Percentiles rank a stretch among this genome's conserved stretches.
These are phyloP conservation scores for Silurus meridionalis DNA, from an alignment of 2,113 vertebrate genomes.

Conservation along the genomic window DNA sequence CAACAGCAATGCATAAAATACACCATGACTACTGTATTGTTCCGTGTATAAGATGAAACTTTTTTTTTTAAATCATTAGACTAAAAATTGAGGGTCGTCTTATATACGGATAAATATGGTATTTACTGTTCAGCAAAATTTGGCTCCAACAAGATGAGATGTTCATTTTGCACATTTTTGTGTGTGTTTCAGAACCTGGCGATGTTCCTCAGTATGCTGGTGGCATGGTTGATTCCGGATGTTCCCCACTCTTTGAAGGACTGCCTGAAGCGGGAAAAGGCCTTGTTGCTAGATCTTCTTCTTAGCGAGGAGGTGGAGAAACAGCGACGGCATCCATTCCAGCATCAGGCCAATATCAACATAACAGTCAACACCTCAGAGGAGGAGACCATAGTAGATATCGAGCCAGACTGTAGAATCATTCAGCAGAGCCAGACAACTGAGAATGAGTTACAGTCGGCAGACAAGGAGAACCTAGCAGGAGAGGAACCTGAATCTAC, in stretches of 20 bases:
- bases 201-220: conserved; percentile 93
- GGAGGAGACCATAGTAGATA: conserved; percentile 39
- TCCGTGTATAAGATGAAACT: no score
- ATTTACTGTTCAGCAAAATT: not conserved
- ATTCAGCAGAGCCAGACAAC: conserved; percentile 42
- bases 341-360: conserved; percentile 26
- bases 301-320: conserved; percentile 86
- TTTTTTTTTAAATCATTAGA: no score
- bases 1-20: not conserved
- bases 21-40: not conserved
- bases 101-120: no score
- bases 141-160: not conserved
- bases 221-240: conserved; percentile 96
- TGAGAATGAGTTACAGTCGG: conserved; percentile 17
- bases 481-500: conserved; percentile 22
- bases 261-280: conserved; percentile 91
- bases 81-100: no score
- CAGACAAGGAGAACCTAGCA: conserved; percentile 40
- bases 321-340: conserved; percentile 44
- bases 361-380: conserved; percentile 59
- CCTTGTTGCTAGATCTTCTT: conserved; percentile 86
- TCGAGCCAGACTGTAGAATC: conserved; percentile 36
- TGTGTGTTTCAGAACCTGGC: conserved; percentile 83
- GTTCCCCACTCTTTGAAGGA: conserved; percentile 91
- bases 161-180: conserved; percentile 4